A percentile compares a stretch with the other conserved stretches of the same genome.
Evolutionary conservation across 2,888 invertebrate genomes (phyloP).

Genomic region (Sinhomidia bicolor): DNA sequence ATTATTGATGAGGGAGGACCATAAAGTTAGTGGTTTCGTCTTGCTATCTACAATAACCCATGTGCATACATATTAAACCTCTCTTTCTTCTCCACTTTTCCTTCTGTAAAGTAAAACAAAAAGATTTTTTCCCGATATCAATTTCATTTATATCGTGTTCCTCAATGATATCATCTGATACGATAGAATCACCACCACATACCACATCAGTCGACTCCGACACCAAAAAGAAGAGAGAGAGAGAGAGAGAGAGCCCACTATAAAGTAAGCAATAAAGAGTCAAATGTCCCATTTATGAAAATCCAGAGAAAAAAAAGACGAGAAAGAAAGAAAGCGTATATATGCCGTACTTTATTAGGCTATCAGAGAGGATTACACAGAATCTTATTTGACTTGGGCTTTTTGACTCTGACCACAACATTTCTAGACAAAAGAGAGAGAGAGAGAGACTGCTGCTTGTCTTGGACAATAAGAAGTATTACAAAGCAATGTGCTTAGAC

Average conservation of each 20-base stretch:
- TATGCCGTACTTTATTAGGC: no score
- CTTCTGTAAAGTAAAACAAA: not conserved
- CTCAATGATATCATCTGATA: conserved; percentile 27
- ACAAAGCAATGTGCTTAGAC: not conserved
- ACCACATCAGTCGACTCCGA: conserved; percentile 5
- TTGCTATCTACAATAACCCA: no score
- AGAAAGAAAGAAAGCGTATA: conserved; percentile 3
- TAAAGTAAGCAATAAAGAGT: conserved; percentile 42
- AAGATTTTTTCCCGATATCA: conserved; percentile 66
- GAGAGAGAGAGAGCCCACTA: not conserved
- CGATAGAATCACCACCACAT: not conserved
- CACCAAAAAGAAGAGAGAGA: not conserved
- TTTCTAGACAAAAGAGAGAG: not conserved
- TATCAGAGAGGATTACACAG: conserved; percentile 30
- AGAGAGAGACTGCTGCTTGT: not conserved
- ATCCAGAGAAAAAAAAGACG: conserved; percentile 1
- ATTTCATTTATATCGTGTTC: conserved; percentile 35
- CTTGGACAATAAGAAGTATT: not conserved
- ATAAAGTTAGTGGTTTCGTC: not conserved
- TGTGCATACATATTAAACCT: not conserved
- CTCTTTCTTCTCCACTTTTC: not conserved
- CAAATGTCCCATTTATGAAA: conserved; percentile 56
- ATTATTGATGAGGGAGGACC: not conserved
- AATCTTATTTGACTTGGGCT: conserved; percentile 9
- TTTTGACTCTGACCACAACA: conserved; percentile 32